Conservation (phyloP, 2,888 invertebrate genomes). For the Limnephilus lunatus region DNA sequence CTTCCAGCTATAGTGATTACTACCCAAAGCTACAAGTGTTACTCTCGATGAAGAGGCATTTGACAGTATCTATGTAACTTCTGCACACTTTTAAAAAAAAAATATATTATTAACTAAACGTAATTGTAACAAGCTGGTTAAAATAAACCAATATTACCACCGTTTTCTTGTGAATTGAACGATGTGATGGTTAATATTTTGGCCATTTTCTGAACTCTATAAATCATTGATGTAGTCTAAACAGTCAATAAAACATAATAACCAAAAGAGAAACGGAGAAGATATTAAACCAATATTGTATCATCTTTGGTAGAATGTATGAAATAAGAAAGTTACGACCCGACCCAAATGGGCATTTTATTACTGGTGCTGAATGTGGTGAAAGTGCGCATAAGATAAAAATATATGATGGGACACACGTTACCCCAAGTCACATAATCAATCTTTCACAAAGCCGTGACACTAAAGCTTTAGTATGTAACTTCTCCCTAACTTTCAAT, state of each 20-base stretch:
- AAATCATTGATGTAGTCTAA: too few relatives aligned
- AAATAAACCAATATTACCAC: too few relatives aligned
- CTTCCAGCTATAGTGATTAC: too few relatives aligned
- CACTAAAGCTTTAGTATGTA: neutral
- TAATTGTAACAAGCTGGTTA: too few relatives aligned
- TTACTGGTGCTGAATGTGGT: neutral
- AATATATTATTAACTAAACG: too few relatives aligned
- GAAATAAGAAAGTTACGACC: neutral
- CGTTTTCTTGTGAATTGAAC: too few relatives aligned
- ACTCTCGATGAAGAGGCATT: too few relatives aligned
- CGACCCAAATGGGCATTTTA: neutral
- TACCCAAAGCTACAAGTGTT: too few relatives aligned
- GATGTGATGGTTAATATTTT: too few relatives aligned
- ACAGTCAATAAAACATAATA: neutral
- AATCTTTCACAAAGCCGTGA: neutral
- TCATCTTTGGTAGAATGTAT: neutral
- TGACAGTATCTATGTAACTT: too few relatives aligned
- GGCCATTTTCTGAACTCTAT: too few relatives aligned
- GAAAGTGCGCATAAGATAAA: neutral
- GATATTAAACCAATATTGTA: neutral
- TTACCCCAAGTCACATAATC: neutral
- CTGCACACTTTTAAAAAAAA: too few relatives aligned
- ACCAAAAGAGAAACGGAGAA: neutral
- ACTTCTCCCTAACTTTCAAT: neutral
- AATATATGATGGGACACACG: neutral